Percentiles rank a stretch among this genome's conserved stretches.
Conservation (phyloP, 2,888 invertebrate species). For the Nomada goodeniana region DNA sequence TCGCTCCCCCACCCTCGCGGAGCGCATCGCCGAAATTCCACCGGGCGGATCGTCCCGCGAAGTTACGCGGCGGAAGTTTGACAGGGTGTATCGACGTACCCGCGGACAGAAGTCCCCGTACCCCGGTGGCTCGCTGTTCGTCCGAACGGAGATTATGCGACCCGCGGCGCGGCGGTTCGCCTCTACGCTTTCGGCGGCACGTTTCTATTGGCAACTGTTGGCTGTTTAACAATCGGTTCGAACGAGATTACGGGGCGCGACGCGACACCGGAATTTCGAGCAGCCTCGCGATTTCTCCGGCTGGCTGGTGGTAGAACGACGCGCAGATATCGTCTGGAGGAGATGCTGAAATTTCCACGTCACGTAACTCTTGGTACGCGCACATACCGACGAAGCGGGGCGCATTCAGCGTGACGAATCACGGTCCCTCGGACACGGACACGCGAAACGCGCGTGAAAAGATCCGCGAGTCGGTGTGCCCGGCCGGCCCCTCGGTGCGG, state of each 20-base stretch:
- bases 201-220: neutral
- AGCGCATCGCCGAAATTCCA: constrained; percentile 28
- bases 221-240: constrained; percentile 41
- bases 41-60: constrained; percentile 13
- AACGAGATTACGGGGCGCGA: constrained; percentile 29
- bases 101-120: constrained; percentile 11
- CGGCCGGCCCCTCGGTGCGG: constrained; percentile 45
- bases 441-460: constrained; percentile 67
- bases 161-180: neutral
- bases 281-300: constrained; percentile 16
- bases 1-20: neutral
- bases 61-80: constrained; percentile 35
- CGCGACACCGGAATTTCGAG: constrained; percentile 40
- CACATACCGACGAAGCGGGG: constrained; percentile 6
- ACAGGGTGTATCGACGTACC: neutral
- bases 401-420: constrained; percentile 64
- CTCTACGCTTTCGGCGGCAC: neutral
- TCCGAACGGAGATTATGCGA: constrained; percentile 1
- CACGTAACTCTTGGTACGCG: constrained; percentile 41
- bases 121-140: constrained; percentile 13
- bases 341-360: constrained; percentile 48
- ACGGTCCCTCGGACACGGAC: constrained; percentile 56
- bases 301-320: neutral
- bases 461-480: constrained; percentile 57
- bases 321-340: neutral